Percentiles rank a stretch among this genome's conserved stretches.
Evolutionary conservation across 1,140 invertebrate genomes (phyloP).

Genomic region (Aphaenogaster ashmeadi): DNA sequence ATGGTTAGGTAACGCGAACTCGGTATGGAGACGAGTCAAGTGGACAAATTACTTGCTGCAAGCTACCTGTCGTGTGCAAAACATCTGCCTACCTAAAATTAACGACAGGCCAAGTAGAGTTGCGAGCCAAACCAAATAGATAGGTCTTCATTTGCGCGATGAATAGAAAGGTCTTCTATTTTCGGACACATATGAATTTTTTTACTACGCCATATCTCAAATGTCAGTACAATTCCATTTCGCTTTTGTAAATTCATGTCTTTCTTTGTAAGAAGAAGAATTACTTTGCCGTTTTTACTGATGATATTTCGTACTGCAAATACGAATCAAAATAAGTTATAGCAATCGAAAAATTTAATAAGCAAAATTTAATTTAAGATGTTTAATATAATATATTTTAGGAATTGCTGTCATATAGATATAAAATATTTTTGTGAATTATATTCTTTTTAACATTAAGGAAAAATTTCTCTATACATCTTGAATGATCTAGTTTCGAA

Average conservation of each 20-base stretch:
- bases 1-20: conserved; percentile 35
- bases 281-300: background rate
- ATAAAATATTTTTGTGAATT: background rate
- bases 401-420: background rate
- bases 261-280: background rate
- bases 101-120: conserved; percentile 10
- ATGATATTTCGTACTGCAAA: background rate
- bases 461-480: background rate
- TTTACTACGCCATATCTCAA: background rate
- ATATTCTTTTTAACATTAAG: background rate
- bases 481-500: background rate
- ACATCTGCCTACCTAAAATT: conserved; percentile 52
- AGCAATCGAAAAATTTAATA: background rate
- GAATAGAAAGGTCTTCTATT: conserved; percentile 42
- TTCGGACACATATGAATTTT: conserved; percentile 21
- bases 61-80: conserved; percentile 54
- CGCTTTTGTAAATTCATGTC: background rate
- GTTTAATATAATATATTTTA: background rate
- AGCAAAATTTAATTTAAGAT: background rate
- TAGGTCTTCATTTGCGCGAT: conserved; percentile 24
- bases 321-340: background rate
- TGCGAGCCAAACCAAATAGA: conserved; percentile 31
- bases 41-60: conserved; percentile 55
- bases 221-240: conserved; percentile 12
- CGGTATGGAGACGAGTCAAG: conserved; percentile 23